Base-by-base conservation (phyloP, 2,797 vertebrate species). In the Falco cherrug region DNA sequence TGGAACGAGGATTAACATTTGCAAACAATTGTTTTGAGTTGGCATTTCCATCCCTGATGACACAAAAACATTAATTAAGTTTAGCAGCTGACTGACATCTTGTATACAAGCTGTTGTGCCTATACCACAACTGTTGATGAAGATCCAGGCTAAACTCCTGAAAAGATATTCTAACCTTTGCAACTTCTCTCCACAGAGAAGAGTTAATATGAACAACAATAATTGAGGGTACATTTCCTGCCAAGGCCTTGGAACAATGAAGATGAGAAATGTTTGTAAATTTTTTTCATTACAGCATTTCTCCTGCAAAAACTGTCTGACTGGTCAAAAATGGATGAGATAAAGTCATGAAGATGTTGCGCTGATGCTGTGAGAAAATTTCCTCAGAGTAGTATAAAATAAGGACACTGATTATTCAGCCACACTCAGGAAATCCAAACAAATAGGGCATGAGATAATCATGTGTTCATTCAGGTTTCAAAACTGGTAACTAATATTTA, bases 71-170 rank as follows among this genome's bases (percentile, higher is more conserved):
- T 84, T 83, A 86, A 70, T 79, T 54, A 80, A 68, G 14, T 93
- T 95, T 87, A 95, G 89, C 84, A 94, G 51, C 39, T 89, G 76
- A 90, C 53, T 81, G 28, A 61, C 35, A 50, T 74, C 63, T 84
- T 57, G 11, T 77, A 19, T 71, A 61, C 28, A 92, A 95, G 15
- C 24, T 82, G 25, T n/a, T 83, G 28, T 19, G 43, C 7, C 28
- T 76, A 51, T 50, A 86, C 5, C 25, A 31, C n/a, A 86, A 69
- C 37, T 93, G 15, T 59, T 53, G 25, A 73, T 65, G 54, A 89
- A 83, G 12, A 90, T 29, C 31, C 81, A 61, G 13, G 29, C 20
- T 53, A 79, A 47, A 14, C 39, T 95, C 54, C 63, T 92, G 69
- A 77, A 91, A 94, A 48, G 1, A 47, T 80, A 61, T 75, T 89